Evolutionary conservation across 23 tunicate species (phyloP).

Genomic region (Styela clava): DNA sequence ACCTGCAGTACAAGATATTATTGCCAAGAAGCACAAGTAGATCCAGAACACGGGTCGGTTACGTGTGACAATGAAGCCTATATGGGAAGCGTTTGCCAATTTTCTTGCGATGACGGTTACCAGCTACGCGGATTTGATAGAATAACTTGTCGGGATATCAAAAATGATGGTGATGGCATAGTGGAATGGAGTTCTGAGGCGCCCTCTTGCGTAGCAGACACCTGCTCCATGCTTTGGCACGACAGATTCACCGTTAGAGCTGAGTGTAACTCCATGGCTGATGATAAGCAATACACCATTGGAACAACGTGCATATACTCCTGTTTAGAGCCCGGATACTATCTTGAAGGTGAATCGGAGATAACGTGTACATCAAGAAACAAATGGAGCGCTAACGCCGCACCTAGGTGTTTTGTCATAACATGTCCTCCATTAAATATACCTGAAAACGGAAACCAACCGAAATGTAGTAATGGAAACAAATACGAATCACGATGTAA

Average conservation of each 20-base stretch:
- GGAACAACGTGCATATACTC: conserved; percentile 6
- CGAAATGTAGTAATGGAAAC: background rate
- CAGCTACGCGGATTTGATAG: background rate
- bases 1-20: conserved; percentile 6
- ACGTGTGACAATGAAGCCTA: background rate
- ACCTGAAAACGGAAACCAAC: conserved; percentile 8
- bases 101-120: conserved; percentile 21
- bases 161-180: conserved; percentile 9
- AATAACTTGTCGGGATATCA: conserved; percentile 8
- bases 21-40: background rate
- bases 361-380: conserved; percentile 13
- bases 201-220: conserved; percentile 8
- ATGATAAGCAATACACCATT: conserved; percentile 9
- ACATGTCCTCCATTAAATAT: conserved; percentile 2
- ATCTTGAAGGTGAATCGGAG: background rate
- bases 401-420: conserved; percentile 14
- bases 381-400: conserved; percentile 8
- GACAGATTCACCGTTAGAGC: background rate
- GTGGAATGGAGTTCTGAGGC: conserved; percentile 14
- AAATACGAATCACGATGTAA: background rate
- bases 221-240: conserved; percentile 10
- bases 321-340: background rate
- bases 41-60: conserved; percentile 15
- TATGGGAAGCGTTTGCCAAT: conserved; percentile 16
- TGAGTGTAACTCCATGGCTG: background rate